phyloP scores from a whole-genome alignment of 92 coral and sea anemone genomes.

The Pocillopora grandis region DNA sequence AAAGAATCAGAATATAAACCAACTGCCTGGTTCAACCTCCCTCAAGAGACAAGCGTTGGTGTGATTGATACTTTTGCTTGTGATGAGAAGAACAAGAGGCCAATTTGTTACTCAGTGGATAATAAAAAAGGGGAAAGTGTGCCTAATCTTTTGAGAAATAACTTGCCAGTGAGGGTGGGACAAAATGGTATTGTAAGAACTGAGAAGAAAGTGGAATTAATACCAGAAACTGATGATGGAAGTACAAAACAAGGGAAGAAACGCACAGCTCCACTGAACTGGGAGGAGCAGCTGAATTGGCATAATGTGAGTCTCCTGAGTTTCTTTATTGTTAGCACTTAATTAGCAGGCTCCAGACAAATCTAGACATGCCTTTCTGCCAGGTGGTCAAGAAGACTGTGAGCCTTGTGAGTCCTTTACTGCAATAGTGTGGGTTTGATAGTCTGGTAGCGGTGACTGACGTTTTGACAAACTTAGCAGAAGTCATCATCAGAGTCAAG shows the following conservation, averaged over 20 bases:
- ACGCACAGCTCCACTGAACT: conserved; percentile 70
- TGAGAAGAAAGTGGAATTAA: conserved; percentile 6
- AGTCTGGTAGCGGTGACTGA: too few relatives aligned
- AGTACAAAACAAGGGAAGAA: conserved; percentile 18
- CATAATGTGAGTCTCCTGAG: conserved; percentile 57
- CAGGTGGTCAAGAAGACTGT: too few relatives aligned
- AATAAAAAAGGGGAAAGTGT: conserved; percentile 53
- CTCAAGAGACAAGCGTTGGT: conserved; percentile 62
- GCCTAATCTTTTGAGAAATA: conserved; percentile 66
- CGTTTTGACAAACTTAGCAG: too few relatives aligned
- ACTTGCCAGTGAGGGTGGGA: conserved; percentile 78
- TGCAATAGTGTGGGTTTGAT: too few relatives aligned
- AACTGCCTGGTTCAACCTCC: conserved; percentile 74
- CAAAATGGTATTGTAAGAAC: conserved; percentile 75
- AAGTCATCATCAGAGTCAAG: too few relatives aligned
- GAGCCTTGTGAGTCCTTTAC: too few relatives aligned
- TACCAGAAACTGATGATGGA: conserved; percentile 15
- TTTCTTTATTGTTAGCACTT: background rate
- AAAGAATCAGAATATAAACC: conserved; percentile 37
- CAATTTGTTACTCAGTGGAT: conserved; percentile 67
- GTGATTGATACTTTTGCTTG: conserved; percentile 73
- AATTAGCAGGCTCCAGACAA: too few relatives aligned
- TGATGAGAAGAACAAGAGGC: conserved; percentile 49
- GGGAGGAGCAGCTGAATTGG: conserved; percentile 92
- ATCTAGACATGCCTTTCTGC: too few relatives aligned